Evolutionary conservation across 2,888 invertebrate species (phyloP).

Genomic region (Vesta saturnalis): DNA sequence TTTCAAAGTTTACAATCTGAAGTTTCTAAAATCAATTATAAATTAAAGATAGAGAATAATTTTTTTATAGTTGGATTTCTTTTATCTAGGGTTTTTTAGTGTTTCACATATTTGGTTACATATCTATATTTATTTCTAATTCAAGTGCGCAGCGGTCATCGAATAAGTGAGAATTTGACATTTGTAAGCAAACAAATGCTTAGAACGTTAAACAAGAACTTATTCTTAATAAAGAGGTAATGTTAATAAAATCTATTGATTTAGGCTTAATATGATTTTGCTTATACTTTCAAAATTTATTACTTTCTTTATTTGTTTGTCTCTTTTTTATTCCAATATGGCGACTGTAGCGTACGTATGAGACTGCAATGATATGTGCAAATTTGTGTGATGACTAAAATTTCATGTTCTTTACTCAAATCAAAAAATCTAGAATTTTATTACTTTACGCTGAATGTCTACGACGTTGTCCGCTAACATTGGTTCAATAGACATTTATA

Average conservation of each 20-base stretch:
- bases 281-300: conserved; percentile 16
- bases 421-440: neutral
- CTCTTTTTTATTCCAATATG: conserved; percentile 45
- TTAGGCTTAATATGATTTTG: conserved; percentile 1
- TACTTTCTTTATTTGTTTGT: conserved; percentile 35
- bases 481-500: neutral
- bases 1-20: too few relatives aligned
- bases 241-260: neutral
- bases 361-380: conserved; percentile 33
- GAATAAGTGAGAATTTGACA: conserved; percentile 24
- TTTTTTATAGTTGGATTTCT: neutral
- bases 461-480: neutral
- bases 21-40: too few relatives aligned
- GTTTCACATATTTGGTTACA: neutral
- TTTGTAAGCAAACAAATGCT: conserved; percentile 23
- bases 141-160: conserved; percentile 20
- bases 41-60: too few relatives aligned
- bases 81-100: neutral
- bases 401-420: neutral
- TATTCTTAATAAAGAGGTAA: conserved; percentile 16
- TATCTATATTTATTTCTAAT: neutral
- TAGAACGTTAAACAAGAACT: conserved; percentile 19
- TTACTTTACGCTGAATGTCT: neutral
- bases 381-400: conserved; percentile 23
- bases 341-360: conserved; percentile 46